Evolutionary conservation across 1,140 invertebrate genomes (phyloP).

Genomic region (Drosophila sechellia): DNA sequence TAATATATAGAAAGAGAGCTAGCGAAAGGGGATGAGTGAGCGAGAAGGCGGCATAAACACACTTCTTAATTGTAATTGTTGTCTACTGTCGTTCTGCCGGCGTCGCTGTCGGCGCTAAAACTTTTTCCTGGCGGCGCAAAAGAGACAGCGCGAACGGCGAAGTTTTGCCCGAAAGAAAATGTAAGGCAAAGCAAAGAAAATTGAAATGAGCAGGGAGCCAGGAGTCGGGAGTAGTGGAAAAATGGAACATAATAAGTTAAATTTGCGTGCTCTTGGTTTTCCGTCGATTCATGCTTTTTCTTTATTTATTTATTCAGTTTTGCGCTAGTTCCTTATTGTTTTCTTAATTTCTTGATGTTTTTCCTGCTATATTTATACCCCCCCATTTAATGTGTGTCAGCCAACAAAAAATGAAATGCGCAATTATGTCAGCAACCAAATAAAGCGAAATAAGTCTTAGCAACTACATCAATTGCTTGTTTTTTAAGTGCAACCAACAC

Average conservation of each 20-base stretch:
- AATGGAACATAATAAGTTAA: constrained; percentile 25
- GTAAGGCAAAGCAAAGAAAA: background rate
- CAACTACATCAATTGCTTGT: constrained; percentile 52
- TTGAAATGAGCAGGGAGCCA: background rate
- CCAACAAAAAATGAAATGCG: constrained; percentile 31
- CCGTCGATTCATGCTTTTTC: background rate
- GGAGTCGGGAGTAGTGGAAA: constrained; percentile 6
- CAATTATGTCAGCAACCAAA: constrained; percentile 67
- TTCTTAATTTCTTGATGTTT: background rate
- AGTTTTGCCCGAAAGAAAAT: constrained; percentile 22
- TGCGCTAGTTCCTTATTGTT: background rate
- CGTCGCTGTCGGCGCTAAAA: constrained; percentile 23
- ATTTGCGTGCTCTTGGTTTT: constrained; percentile 44
- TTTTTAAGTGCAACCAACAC: constrained; percentile 58
- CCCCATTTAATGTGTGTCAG: constrained; percentile 59
- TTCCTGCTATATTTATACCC: background rate
- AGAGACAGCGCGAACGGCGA: constrained; percentile 9
- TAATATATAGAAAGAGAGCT: background rate
- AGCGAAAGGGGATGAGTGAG: constrained; percentile 9
- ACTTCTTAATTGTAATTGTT: constrained; percentile 74
- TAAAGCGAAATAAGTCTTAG: constrained; percentile 3
- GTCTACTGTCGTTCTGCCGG: constrained; percentile 35
- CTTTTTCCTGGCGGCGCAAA: constrained; percentile 11
- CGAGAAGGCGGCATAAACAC: constrained; percentile 56
- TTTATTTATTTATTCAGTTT: constrained; percentile 14